Evolutionary conservation across 2,888 invertebrate species (phyloP).

Genomic region (Melanophora roralis): DNA sequence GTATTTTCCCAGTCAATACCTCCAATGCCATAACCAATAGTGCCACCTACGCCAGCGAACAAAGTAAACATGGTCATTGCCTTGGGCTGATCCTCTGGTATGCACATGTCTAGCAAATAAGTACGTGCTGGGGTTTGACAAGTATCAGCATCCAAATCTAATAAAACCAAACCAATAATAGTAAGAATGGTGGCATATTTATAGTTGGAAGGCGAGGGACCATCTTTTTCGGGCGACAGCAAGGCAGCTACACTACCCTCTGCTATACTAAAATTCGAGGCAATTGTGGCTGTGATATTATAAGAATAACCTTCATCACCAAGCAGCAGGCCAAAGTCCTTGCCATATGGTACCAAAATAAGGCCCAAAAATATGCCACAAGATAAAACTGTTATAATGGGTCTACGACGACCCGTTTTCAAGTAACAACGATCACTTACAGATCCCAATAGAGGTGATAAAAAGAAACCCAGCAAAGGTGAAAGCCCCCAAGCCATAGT

Average conservation of each 20-base stretch:
- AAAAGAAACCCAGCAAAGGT: slow-evolving; percentile 76
- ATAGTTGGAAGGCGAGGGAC: slow-evolving; percentile 65
- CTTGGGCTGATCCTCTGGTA: slow-evolving; percentile 81
- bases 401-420: slow-evolving; percentile 79
- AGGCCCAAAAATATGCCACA: slow-evolving; percentile 80
- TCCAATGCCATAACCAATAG: slow-evolving; percentile 80
- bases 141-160: slow-evolving; percentile 83
- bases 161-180: slow-evolving; percentile 80
- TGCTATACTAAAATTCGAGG: slow-evolving; percentile 48
- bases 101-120: slow-evolving; percentile 81
- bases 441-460: slow-evolving; percentile 79
- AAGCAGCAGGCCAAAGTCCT: slow-evolving; percentile 78
- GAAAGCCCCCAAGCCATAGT: slow-evolving; percentile 78
- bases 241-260: slow-evolving; percentile 67
- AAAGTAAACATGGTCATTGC: slow-evolving; percentile 82
- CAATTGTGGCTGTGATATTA: slow-evolving; percentile 32
- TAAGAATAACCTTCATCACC: slow-evolving; percentile 73
- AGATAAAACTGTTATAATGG: slow-evolving; percentile 80
- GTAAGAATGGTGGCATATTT: slow-evolving; percentile 79
- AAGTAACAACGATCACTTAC: slow-evolving; percentile 80
- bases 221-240: slow-evolving; percentile 6
- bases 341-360: slow-evolving; percentile 81
- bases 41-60: slow-evolving; percentile 82
- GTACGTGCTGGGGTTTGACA: slow-evolving; percentile 82
- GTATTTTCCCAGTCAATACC: slow-evolving; percentile 81